Evolutionary conservation across 2,113 vertebrate genomes (phyloP), one percentile per base, ranked within the genome.

Genomic region (Callocephalon fimbriatum): DNA sequence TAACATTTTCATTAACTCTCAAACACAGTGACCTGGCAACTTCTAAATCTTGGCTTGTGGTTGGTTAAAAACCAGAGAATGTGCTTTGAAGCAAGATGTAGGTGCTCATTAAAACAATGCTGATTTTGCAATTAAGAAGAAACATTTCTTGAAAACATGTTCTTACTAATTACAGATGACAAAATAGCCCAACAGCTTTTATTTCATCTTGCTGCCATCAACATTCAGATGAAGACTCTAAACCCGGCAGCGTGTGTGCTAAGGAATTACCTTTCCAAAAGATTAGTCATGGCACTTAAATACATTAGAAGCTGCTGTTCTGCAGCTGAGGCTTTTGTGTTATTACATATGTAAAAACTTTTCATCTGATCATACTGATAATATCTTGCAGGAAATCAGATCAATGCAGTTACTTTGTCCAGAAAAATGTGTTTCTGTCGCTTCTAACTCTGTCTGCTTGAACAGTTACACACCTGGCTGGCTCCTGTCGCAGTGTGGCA

Each of bases 401-500:
- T 37, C 48, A 92, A 63, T 14, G 4, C 21, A 59, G 53, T 40
- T 67, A 35, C 48, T 90, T 32, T 75, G 82, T 44, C 56, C 23
- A 35, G 37, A 45, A 89, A 31, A 77, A 62, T 6, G 84, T 10
- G 27, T 56, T 67, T 50, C 63, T 88, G 54, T 31, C 54, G 44
- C 45, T 26, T 79, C 5, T 1, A 80, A 59, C 75, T 42, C 44
- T 61, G 68, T 76, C 35, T 65, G 75, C 68, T 68, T 6, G 35
- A 84, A 21, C 40, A 47, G 63, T 50, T 95, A 95, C 98, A 96
- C 88, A 98, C 98, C 98, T 98, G 97, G 56, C 58, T 1, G 2
- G 85, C 86, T 93, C 89, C 95, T 48, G 56, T 93, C 56, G 18
- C 42, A 2, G 11, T 0, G 7, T 8, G 74, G 80, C 56, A 95